These are phyloP conservation scores for Manacus vitellinus DNA, from an alignment of 2,113 vertebrate species.

Conservation along the genomic window DNA sequence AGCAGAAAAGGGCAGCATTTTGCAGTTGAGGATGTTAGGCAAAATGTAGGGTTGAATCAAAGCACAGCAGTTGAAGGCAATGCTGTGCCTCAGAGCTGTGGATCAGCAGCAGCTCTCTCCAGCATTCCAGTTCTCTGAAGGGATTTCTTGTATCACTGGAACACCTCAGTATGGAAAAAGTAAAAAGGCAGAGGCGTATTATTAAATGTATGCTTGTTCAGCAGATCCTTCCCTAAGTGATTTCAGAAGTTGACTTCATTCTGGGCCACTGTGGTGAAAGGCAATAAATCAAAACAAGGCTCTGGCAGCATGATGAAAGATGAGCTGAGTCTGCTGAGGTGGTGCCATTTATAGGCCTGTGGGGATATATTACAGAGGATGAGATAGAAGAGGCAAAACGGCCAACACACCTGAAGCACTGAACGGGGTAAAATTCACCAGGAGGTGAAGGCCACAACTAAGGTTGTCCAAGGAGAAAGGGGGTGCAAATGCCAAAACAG, in stretches of 20 bases:
- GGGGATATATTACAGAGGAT: not conserved
- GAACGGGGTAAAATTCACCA: conserved; percentile 19
- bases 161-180: not conserved
- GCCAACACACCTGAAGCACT: conserved; percentile 3
- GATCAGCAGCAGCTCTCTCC: conserved; percentile 21
- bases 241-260: conserved; percentile 57
- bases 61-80: conserved; percentile 27
- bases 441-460: not conserved
- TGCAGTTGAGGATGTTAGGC: not conserved
- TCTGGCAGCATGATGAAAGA: conserved; percentile 4
- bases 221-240: conserved; percentile 48
- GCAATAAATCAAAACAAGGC: conserved; percentile 50
- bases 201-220: conserved; percentile 63
- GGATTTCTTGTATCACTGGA: not conserved
- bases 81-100: not conserved
- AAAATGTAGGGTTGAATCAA: not conserved
- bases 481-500: not conserved
- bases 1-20: conserved; percentile 21
- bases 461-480: conserved; percentile 1
- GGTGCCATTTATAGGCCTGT: conserved; percentile 42
- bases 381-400: not conserved
- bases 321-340: conserved; percentile 43
- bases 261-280: conserved; percentile 12
- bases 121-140: not conserved
- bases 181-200: not conserved